phyloP scores from a whole-genome alignment of 2,888 invertebrate genomes.

The Drosophila histrio region DNA sequence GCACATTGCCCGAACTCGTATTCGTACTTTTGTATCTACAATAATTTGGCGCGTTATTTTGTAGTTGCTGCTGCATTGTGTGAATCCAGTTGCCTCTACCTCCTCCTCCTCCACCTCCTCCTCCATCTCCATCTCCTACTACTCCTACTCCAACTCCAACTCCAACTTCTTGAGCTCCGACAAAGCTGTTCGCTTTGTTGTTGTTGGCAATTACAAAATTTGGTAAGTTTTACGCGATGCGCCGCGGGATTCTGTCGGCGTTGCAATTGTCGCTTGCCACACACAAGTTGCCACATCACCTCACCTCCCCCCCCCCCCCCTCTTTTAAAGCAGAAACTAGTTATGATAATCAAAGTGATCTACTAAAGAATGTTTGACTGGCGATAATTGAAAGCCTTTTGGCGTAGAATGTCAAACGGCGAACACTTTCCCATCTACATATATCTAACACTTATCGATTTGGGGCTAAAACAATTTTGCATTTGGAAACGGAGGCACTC shows the following conservation, averaged over 20 bases:
- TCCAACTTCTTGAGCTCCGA: not conserved
- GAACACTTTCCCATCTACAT: constrained; percentile 34
- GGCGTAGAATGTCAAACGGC: constrained; percentile 55
- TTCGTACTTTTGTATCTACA: constrained; percentile 45
- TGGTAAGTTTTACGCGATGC: constrained; percentile 75
- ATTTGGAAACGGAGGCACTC: constrained; percentile 52
- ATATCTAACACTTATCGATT: constrained; percentile 52
- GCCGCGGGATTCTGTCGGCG: constrained; percentile 69
- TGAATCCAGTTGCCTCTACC: constrained; percentile 33
- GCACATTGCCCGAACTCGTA: constrained; percentile 51
- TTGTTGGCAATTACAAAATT: constrained; percentile 78
- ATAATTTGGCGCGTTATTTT: constrained; percentile 64
- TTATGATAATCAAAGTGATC: constrained; percentile 47
- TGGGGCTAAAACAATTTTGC: constrained; percentile 26
- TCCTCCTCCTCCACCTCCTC: constrained; percentile 17
- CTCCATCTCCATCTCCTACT: constrained; percentile 9
- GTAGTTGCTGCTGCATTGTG: constrained; percentile 53
- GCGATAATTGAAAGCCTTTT: constrained; percentile 57
- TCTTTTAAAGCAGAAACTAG: constrained; percentile 15
- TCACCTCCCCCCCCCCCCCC: not conserved
- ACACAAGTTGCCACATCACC: not conserved
- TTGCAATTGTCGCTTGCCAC: constrained; percentile 54
- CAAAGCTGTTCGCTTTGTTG: constrained; percentile 64
- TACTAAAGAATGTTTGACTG: constrained; percentile 52
- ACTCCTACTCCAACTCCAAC: not conserved